Base-by-base conservation (phyloP, 2,797 vertebrate species). In the Leptoclinus maculatus region DNA sequence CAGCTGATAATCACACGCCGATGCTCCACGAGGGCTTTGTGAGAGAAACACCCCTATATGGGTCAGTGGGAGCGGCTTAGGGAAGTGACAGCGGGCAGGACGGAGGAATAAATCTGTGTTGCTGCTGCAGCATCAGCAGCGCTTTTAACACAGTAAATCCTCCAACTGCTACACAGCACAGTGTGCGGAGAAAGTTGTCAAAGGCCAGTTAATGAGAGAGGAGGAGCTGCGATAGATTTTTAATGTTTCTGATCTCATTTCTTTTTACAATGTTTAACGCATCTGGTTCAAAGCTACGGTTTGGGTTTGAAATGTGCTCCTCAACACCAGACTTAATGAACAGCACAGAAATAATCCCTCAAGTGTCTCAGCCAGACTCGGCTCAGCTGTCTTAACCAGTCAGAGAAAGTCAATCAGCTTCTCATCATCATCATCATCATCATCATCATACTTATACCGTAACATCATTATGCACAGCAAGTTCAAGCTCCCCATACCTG, bases 41-140 rank as follows among this genome's bases (percentile, higher is more conserved):
- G 82, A 83, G 63, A 68, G 75, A 82, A 85, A 82, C 83, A 45
- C 32, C 56, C 71, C 76, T 88, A 92, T 92, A 77, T 93, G 91
- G 92, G 93, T 93, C 91, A 92, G 88, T 76, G 88, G 83, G 86
- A 85, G 87, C 70, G 75, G 91, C 88, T 91, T 91, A 85, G 75
- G 7, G 0, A 65, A 82, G 77, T 75, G 84, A 83, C 83, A 82
- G 78, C 80, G 84, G 82, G 78, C 75, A 84, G 84, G 71, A 85
- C 19, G 71, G 70, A 83, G 76, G 78, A 65, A 74, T 78, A 78
- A 79, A 89, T 90, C 83, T 76, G 76, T 68, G 79, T 75, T 25
- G 66, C 76, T 57, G 84, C 91, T 66, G 75, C 84, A 80, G 84
- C 88, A 86, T 82, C 87, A 69, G 75, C 84, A 82, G 84, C 88